A percentile compares a stretch with the other conserved stretches of the same genome.
Evolutionary conservation across 2,888 invertebrate genomes (phyloP).

Genomic region (Parnassius smintheus): DNA sequence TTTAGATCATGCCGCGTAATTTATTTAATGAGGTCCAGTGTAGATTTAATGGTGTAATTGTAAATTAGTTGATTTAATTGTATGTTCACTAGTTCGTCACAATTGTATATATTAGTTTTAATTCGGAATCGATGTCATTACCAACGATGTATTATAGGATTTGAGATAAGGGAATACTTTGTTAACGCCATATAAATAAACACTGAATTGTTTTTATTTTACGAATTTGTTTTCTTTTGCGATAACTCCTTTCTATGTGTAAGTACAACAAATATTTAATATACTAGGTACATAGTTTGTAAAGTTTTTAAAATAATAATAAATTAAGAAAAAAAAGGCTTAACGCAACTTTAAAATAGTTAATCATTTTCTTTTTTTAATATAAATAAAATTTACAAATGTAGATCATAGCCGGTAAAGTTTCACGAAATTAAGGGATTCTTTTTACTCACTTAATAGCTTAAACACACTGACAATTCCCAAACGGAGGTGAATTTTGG

Average conservation of each 20-base stretch:
- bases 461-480: no score
- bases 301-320: no score
- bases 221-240: slow-evolving; percentile 45
- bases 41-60: slow-evolving; percentile 54
- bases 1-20: slow-evolving; percentile 46
- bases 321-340: no score
- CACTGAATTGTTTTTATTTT: slow-evolving; percentile 77
- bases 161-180: slow-evolving; percentile 56
- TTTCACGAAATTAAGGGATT: no score
- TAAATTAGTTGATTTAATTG: slow-evolving; percentile 61
- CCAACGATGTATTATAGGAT: slow-evolving; percentile 76
- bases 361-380: no score
- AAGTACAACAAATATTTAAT: background rate
- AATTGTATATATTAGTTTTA: slow-evolving; percentile 70
- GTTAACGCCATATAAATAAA: slow-evolving; percentile 78
- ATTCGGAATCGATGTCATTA: slow-evolving; percentile 70
- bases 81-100: slow-evolving; percentile 58
- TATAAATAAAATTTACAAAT: no score
- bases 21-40: slow-evolving; percentile 67
- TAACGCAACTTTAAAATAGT: no score
- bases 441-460: no score
- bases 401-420: no score
- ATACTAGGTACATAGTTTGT: no score
- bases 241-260: slow-evolving; percentile 5
- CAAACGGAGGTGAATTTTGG: no score